Evolutionary conservation across 2,797 vertebrate genomes (phyloP).

Genomic region (Microctenopoma stevenorrisi): DNA sequence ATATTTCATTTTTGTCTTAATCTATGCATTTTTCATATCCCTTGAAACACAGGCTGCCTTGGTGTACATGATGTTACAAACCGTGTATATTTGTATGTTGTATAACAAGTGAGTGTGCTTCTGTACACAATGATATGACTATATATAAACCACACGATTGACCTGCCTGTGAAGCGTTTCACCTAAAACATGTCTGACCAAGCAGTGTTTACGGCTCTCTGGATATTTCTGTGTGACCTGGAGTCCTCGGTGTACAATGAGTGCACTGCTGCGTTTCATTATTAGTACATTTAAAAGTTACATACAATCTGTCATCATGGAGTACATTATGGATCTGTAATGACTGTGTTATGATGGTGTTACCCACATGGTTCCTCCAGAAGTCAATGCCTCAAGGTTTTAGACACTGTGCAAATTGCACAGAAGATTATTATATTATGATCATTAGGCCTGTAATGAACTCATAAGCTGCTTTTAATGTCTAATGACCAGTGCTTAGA

Average conservation of each 20-base stretch:
- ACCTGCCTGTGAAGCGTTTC: constrained; percentile 11
- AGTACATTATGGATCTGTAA: constrained; percentile 45
- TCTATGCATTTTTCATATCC: constrained; percentile 31
- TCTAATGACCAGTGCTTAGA: constrained; percentile 52
- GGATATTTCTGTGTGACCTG: constrained; percentile 18
- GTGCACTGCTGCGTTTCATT: constrained; percentile 29
- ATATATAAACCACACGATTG: constrained; percentile 19
- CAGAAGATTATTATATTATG: constrained; percentile 58
- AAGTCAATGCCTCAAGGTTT: constrained; percentile 51
- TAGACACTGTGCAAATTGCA: constrained; percentile 53
- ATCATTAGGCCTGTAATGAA: constrained; percentile 68
- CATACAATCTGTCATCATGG: constrained; percentile 32
- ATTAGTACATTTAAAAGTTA: constrained; percentile 46
- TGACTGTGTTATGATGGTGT: constrained; percentile 39
- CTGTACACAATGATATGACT: neutral
- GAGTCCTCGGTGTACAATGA: constrained; percentile 35
- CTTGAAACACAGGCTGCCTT: neutral
- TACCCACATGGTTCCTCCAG: constrained; percentile 38
- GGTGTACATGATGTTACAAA: neutral
- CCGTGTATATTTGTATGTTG: neutral
- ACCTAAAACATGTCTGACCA: constrained; percentile 5
- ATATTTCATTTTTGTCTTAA: constrained; percentile 41
- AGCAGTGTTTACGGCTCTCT: constrained; percentile 5
- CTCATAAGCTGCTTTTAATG: constrained; percentile 63
- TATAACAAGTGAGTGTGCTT: neutral